These are phyloP conservation scores for Lepidurus couesii DNA, from an alignment of 1,140 invertebrate genomes.

Conservation along the genomic window DNA sequence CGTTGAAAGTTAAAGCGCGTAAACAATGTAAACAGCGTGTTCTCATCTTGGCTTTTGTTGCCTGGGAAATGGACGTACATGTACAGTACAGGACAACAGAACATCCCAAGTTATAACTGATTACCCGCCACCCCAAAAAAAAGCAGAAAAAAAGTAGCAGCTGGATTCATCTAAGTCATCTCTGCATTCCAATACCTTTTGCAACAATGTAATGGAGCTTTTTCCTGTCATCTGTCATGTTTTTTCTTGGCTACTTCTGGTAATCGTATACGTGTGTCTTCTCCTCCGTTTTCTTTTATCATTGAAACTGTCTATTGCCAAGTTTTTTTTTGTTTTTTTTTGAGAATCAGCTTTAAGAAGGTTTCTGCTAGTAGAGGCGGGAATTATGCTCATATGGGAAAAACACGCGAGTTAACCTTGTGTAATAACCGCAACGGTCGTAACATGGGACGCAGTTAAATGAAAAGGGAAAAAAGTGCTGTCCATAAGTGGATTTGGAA, in stretches of 20 bases:
- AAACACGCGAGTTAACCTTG: no score
- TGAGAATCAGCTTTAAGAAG: no score
- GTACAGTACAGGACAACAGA: not conserved
- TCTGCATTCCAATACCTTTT: not conserved
- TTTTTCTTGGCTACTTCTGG: not conserved
- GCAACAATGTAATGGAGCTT: conserved; percentile 1
- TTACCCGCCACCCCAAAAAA: no score
- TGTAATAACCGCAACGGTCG: no score
- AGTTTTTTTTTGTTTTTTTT: no score
- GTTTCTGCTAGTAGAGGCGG: no score
- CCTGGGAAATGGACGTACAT: not conserved
- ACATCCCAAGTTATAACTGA: no score
- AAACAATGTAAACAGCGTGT: not conserved
- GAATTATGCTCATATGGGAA: no score
- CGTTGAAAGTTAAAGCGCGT: not conserved
- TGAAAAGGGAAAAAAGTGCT: no score
- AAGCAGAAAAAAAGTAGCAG: not conserved
- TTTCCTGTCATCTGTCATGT: not conserved
- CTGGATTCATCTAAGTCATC: not conserved
- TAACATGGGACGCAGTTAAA: no score
- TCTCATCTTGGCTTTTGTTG: not conserved
- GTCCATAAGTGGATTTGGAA: no score
- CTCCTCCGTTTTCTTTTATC: not conserved
- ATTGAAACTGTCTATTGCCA: no score
- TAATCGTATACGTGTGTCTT: not conserved